Percentiles rank a stretch among this genome's conserved stretches.
Evolutionary conservation across 2,797 vertebrate genomes (phyloP).

Genomic region (Girardinus metallicus): DNA sequence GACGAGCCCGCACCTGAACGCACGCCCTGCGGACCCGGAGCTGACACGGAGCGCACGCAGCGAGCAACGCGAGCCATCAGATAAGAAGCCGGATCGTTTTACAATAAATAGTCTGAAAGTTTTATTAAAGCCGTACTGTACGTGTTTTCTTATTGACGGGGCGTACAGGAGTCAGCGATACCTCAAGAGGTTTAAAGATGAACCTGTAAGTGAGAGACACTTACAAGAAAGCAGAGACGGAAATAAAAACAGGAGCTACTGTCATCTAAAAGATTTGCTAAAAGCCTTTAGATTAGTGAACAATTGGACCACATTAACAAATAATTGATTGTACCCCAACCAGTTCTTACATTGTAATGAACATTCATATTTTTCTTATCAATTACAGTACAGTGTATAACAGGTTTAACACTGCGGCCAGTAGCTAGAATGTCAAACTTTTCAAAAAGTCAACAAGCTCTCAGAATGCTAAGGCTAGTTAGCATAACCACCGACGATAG

Average conservation of each 20-base stretch:
- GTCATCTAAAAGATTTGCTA: neutral
- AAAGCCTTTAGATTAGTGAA: neutral
- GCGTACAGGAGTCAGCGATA: neutral
- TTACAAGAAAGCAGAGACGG: neutral
- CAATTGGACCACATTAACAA: too few relatives aligned
- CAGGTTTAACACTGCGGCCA: too few relatives aligned
- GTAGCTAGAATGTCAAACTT: too few relatives aligned
- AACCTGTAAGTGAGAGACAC: neutral
- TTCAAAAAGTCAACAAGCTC: too few relatives aligned
- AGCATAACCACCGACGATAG: too few relatives aligned
- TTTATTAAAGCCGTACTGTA: neutral
- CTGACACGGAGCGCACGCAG: conserved; percentile 16
- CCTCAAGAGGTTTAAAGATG: neutral
- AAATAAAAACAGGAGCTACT: neutral
- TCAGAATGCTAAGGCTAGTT: too few relatives aligned
- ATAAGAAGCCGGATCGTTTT: conserved; percentile 1
- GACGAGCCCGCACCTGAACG: conserved; percentile 54
- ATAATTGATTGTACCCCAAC: neutral
- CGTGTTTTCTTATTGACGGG: neutral
- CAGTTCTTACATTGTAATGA: neutral
- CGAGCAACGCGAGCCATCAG: conserved; percentile 13
- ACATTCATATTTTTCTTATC: neutral
- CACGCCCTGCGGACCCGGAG: conserved; percentile 14
- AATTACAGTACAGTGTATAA: too few relatives aligned
- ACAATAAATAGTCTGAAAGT: neutral